Base-by-base conservation (phyloP, 2,113 vertebrate genomes). In the Dascyllus trimaculatus region DNA sequence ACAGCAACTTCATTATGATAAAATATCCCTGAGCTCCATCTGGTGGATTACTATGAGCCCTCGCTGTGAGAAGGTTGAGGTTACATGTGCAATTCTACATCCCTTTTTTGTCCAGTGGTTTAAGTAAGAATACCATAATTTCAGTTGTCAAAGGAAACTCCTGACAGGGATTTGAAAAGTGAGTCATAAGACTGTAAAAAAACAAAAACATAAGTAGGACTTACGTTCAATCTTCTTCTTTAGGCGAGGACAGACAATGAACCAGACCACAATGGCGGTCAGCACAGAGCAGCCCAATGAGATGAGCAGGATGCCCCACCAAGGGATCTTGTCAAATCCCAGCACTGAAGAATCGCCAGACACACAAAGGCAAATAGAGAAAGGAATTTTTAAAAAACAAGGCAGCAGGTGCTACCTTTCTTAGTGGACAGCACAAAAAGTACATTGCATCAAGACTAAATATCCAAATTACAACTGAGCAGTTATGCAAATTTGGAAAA, bases 151-250 rank as follows among this genome's bases (percentile, higher is more conserved):
- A 26, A 48, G 21, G 15, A 25, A 66, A 19, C 46, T 17, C 10
- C 14, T 58, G 43, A 43, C 35, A 21, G 1, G 51, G n/a, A 72
- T 65, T 29, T 19, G 6, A 40, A 57, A 61, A 63, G 5, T 14
- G 38, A 80, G 29, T 49, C 38, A 78, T 35, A 18, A 21, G 1
- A 26, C 2, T 22, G 46, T 19, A 29, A 48, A 63, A 48, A 17
- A 24, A 52, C 38, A 53, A 18, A n/a, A 32, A 18, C 19, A 25
- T 18, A 9, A 51, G 66, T 13, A 25, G 15, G 2, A 97, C 98
- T 99, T 94, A 99, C 98, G 93, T 92, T 97, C 96, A 0, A 99
- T 99, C 94, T 99, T 99, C 91, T 93, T 99, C 95, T 96, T 98
- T 92, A 99, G 97, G 68, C 84, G 95, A 1, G 98, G 98, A 91